Evolutionary conservation across 2,888 invertebrate genomes (phyloP), one percentile per base, ranked within the genome.

Genomic region (Plebejus melissa): DNA sequence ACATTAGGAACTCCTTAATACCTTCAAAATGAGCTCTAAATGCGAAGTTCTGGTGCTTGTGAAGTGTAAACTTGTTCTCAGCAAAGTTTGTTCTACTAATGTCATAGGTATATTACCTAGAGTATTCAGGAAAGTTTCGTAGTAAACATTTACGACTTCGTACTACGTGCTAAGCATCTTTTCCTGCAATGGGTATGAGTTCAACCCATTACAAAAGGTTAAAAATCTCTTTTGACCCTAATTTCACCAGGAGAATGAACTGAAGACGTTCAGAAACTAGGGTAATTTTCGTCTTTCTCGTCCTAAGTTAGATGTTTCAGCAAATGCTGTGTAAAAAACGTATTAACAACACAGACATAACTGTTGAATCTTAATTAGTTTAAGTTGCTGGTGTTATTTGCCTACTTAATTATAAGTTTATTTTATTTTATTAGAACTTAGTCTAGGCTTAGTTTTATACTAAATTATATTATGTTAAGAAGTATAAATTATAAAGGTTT

Each of bases 81-180:
- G 32, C 32, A 65, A 65, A 65, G 4, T 65, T 65, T 9, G 65
- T 32, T 65, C 32, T 65, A 65, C 65, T 65, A 65, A 65, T 65
- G 32, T 65, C 65, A 32, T 32, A 65, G 32, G 65, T 65, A 65
- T 65, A 65, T 65, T 36, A 65, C 32, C 13, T 16, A 16, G 5
- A 32, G 32, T 65, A 65, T 65, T 13, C 32, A 36, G 32, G 5
- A 5, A 36, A 65, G 65, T 65, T 65, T 65, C 13, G 32, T 65
- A 65, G 32, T 65, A 65, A 65, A 65, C 65, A 36, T 65, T 65
- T 32, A 65, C 32, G 32, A 32, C 28, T 60, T 1, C 0, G 28
- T 13, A 16, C 65, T 65, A 65, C 65, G 65, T 65, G 65, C 65
- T 65, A 36, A 65, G 36, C 32, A 13, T 36, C 65, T 13, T 58